phyloP scores from a whole-genome alignment of 2,113 vertebrate genomes.

The Apteryx owenii region DNA sequence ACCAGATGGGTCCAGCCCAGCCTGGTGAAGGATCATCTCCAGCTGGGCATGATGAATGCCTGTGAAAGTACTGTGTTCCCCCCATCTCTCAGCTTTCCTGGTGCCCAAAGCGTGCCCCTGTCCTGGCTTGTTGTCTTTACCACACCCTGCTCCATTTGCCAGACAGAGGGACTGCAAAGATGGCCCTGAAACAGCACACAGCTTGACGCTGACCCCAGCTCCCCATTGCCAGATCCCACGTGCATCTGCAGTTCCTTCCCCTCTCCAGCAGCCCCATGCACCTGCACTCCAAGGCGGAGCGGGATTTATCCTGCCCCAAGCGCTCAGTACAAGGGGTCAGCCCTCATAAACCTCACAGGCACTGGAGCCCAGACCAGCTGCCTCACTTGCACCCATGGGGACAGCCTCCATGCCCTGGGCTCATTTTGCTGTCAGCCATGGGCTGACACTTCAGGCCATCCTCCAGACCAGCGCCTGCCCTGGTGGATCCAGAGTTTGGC shows the following conservation, averaged over 20 bases:
- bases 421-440: accelerated
- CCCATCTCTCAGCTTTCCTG: neutral
- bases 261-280: neutral
- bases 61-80: neutral
- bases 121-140: too few relatives aligned
- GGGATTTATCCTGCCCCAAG: conserved; percentile 63
- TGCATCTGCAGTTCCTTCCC: conserved; percentile 27
- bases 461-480: neutral
- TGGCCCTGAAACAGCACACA: neutral
- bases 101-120: too few relatives aligned
- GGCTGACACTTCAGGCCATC: accelerated
- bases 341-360: conserved; percentile 21
- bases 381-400: neutral
- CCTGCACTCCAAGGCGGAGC: conserved; percentile 2
- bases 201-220: neutral
- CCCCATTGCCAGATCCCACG: neutral
- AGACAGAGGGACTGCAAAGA: accelerated
- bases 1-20: neutral
- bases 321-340: neutral
- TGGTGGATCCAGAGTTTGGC: neutral
- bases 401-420: accelerated
- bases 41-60: neutral
- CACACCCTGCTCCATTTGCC: neutral
- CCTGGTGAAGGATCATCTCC: neutral
- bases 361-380: neutral